Evolutionary conservation across 2,888 invertebrate genomes (phyloP), one percentile per base, ranked within the genome.

Genomic region (Acrobasis suavella): DNA sequence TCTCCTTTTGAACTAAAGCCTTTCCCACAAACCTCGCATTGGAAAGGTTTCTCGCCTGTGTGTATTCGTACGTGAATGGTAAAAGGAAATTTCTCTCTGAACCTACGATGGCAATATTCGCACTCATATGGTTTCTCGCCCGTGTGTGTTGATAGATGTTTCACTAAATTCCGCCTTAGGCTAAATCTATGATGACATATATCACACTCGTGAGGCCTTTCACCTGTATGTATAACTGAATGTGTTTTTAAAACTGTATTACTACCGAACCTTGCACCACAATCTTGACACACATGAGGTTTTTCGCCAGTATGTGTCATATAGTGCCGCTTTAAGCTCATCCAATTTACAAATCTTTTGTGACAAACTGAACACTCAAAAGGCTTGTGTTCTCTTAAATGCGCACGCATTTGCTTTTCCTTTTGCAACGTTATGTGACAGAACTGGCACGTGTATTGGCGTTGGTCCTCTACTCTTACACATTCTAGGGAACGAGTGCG

Each of bases 101-200:
- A 59, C 49, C 50, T 37, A 32, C 50, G 58, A 16, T 59, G 49
- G 14, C 58, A 59, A 15, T 50, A 37, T 12, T 50, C 58, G 12
- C 58, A 59, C n/a, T 59, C 58, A 50, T 50, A 59, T 15, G 50
- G 49, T 59, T 37, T 59, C 58, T 59, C 58, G 12, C 50, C 58
- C 9, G 58, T 59, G 37, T 59, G 58, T 15, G 17, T 5, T n/a
- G 49, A 49, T 15, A 59, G 15, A 59, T 59, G 58, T 38, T 50
- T 50, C 1, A 16, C 37, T 46, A 59, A 37, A 14, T 59, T 59
- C 15, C 50, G 37, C n/a, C 37, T 59, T 22, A 42, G 42, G 14
- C 16, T 42, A 42, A 56, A 56, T 14, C 42, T 56, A 16, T 56
- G 56, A 56, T 56, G 56, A 9, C 56, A 56, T 3, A 56, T 38